These are phyloP conservation scores for Haliclona indistincta DNA, from an alignment of 37 sponge, comb jelly and placozoan species.

Conservation along the genomic window DNA sequence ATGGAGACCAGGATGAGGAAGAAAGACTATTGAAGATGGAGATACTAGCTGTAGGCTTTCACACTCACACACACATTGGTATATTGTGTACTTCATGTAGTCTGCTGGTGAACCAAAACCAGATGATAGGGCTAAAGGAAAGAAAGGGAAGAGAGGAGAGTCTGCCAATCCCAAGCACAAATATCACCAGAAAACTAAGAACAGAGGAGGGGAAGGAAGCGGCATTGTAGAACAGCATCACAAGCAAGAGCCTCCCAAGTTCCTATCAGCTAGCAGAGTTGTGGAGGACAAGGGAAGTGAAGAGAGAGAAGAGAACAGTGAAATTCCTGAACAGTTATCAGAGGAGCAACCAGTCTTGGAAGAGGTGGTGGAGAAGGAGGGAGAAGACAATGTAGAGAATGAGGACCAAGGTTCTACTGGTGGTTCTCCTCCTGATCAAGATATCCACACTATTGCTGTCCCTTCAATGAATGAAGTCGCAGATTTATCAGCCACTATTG, in stretches of 20 bases:
- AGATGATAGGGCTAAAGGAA: conserved; percentile 38
- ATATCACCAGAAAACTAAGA: conserved; percentile 45
- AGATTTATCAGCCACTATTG: no score
- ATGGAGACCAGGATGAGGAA: conserved; percentile 94
- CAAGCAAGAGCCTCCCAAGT: not conserved
- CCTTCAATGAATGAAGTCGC: no score
- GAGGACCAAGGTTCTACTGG: no score
- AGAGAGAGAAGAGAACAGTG: conserved; percentile 4
- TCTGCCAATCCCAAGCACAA: conserved; percentile 72
- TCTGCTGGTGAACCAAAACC: conserved; percentile 48
- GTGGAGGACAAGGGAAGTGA: conserved; percentile 7
- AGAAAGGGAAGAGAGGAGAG: conserved; percentile 25
- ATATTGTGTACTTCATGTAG: conserved; percentile 26
- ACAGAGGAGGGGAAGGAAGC: not conserved
- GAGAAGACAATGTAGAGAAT: not conserved
- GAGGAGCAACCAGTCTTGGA: no score
- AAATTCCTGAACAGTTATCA: no score
- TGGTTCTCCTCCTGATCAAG: no score
- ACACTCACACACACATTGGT: not conserved
- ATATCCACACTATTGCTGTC: no score
- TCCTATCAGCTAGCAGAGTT: no score
- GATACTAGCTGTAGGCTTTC: conserved; percentile 54
- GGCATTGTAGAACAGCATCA: conserved; percentile 3
- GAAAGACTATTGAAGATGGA: conserved; percentile 77
- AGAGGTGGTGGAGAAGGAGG: not conserved